phyloP scores from a whole-genome alignment of 2,797 vertebrate species.

The Coranthus polyacanthus region DNA sequence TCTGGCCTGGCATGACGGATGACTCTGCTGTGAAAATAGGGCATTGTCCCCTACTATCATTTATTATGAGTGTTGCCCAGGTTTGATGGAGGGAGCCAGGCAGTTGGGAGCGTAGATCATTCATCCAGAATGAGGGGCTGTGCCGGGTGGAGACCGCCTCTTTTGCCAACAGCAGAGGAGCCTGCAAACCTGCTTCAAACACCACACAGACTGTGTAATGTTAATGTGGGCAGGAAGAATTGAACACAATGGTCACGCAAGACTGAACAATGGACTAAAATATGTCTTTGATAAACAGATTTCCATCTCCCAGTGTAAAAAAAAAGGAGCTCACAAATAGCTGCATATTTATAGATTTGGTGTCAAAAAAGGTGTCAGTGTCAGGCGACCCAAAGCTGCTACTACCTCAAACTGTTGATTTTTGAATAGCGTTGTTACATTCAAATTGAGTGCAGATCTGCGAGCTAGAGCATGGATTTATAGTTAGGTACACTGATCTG shows the following conservation, averaged over 20 bases:
- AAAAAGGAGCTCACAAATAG: conserved; percentile 14
- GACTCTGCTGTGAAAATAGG: conserved; percentile 85
- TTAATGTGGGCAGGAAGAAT: conserved; percentile 14
- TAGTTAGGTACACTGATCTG: conserved; percentile 62
- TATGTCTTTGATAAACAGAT: conserved; percentile 17
- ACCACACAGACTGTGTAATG: conserved; percentile 7
- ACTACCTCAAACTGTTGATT: conserved; percentile 35
- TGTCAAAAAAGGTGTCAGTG: conserved; percentile 12
- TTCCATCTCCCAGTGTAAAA: conserved; percentile 10
- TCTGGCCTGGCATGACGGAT: conserved; percentile 85
- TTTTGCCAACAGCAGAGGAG: conserved; percentile 41
- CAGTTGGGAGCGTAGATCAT: conserved; percentile 82
- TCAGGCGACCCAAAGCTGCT: conserved; percentile 16
- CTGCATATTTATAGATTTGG: conserved; percentile 13
- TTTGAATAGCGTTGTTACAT: conserved; percentile 36
- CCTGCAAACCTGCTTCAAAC: conserved; percentile 29
- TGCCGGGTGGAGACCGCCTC: conserved; percentile 57
- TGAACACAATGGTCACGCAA: conserved; percentile 15
- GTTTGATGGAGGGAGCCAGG: conserved; percentile 84
- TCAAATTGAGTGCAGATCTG: conserved; percentile 52
- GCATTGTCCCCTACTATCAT: conserved; percentile 87
- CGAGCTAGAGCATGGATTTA: conserved; percentile 55
- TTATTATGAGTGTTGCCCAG: conserved; percentile 87
- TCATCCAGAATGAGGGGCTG: conserved; percentile 80
- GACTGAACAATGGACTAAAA: conserved; percentile 14